Evolutionary conservation across 1,140 invertebrate species (phyloP).

Genomic region (Lutraria rhynchaena): DNA sequence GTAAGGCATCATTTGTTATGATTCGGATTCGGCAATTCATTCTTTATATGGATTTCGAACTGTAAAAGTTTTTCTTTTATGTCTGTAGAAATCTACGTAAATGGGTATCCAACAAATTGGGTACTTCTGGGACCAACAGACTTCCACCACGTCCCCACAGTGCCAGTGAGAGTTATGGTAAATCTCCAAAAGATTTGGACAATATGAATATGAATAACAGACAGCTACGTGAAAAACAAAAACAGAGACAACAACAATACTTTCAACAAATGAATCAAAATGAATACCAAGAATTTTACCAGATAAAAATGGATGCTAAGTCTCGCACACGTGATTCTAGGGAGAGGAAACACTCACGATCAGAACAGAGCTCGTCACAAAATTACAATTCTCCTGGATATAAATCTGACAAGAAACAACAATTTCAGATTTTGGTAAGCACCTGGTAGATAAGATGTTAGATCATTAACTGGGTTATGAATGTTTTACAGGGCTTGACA

Average conservation of each 20-base stretch:
- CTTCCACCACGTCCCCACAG: slow-evolving; percentile 15
- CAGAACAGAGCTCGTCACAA: slow-evolving; percentile 16
- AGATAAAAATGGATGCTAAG: slow-evolving; percentile 53
- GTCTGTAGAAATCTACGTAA: too few species aligned
- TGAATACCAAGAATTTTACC: slow-evolving; percentile 67
- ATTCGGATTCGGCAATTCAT: too few species aligned
- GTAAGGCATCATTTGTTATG: too few species aligned
- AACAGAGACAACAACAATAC: slow-evolving; percentile 66
- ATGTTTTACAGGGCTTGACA: too few species aligned
- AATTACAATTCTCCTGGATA: slow-evolving; percentile 49
- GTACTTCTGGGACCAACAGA: neutral
- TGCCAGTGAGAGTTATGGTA: neutral
- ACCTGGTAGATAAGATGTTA: too few species aligned
- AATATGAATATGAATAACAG: slow-evolving; percentile 19
- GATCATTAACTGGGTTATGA: too few species aligned
- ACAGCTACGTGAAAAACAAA: slow-evolving; percentile 60
- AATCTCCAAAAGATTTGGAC: slow-evolving; percentile 32
- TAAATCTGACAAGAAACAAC: slow-evolving; percentile 57
- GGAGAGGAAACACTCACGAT: slow-evolving; percentile 23
- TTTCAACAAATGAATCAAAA: slow-evolving; percentile 67
- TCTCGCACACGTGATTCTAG: slow-evolving; percentile 18
- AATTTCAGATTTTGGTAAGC: slow-evolving; percentile 65
- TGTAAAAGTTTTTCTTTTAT: too few species aligned
- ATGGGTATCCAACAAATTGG: neutral
- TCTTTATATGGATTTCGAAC: too few species aligned